Conservation (phyloP, 2,888 invertebrate genomes). For the Caenorhabditis plicata region DNA sequence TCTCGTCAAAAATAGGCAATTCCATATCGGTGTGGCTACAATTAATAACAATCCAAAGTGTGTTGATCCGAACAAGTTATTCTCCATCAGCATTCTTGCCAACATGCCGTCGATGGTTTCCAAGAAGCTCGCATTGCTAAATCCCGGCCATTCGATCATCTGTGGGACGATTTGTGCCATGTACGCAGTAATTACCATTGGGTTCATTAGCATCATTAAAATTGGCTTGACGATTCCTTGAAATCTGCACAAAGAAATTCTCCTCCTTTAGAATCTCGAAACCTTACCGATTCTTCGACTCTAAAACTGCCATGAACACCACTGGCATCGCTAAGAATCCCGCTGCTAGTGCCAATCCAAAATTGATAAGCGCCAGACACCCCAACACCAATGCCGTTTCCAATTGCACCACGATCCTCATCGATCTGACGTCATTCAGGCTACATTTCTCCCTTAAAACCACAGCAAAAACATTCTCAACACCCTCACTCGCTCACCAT, state of each 20-base stretch:
- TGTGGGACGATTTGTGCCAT: too few relatives aligned
- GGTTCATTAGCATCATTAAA: background rate
- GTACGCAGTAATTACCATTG: too few relatives aligned
- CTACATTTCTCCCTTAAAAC: background rate
- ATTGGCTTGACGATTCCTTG: background rate
- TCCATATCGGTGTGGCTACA: constrained; percentile 42
- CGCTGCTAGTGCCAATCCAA: constrained; percentile 34
- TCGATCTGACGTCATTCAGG: too few relatives aligned
- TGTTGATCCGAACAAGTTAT: constrained; percentile 22
- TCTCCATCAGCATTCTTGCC: constrained; percentile 6
- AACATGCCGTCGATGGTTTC: too few relatives aligned
- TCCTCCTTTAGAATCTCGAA: too few relatives aligned
- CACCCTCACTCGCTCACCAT: too few relatives aligned
- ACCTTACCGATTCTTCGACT: constrained; percentile 15
- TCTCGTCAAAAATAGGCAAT: constrained; percentile 19
- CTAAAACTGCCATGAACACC: constrained; percentile 16
- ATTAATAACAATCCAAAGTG: constrained; percentile 32
- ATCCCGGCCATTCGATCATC: too few relatives aligned
- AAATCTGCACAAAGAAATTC: background rate
- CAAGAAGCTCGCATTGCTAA: too few relatives aligned
- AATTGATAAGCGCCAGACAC: constrained; percentile 49
- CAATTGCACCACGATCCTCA: constrained; percentile 20
- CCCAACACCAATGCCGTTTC: constrained; percentile 38
- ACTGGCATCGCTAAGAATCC: constrained; percentile 27
- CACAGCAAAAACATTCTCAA: constrained; percentile 3